phyloP scores from a whole-genome alignment of 2,113 vertebrate species.

The Antechinus stuartii region DNA sequence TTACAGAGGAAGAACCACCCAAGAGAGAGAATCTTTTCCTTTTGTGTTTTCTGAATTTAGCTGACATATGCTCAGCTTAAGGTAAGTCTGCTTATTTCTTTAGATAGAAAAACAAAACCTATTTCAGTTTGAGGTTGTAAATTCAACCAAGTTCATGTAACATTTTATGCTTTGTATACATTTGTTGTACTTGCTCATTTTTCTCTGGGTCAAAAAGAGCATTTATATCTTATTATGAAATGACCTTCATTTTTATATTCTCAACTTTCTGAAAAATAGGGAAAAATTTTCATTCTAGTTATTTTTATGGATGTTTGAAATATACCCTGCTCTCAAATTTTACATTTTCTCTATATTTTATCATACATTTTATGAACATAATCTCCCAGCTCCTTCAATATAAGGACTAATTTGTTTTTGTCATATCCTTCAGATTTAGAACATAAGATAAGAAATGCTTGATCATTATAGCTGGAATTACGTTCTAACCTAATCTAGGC shows the following conservation, averaged over 20 bases:
- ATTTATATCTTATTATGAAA: not conserved
- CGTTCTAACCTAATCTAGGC: not conserved
- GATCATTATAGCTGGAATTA: not conserved
- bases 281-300: not conserved
- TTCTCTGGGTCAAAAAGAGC: not conserved
- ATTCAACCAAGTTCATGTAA: not conserved
- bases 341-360: not conserved
- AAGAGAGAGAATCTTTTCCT: not conserved
- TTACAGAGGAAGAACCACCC: not conserved
- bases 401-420: not conserved
- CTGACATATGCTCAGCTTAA: not conserved
- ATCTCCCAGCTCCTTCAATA: not conserved
- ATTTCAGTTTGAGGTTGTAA: not conserved
- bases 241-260: not conserved
- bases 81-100: not conserved
- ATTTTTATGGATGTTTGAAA: not conserved
- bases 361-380: not conserved
- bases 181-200: not conserved
- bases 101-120: slow-evolving; percentile 2
- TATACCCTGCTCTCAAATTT: not conserved
- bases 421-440: not conserved
- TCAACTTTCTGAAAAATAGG: not conserved
- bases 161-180: not conserved
- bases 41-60: slow-evolving; percentile 4
- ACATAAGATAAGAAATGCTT: not conserved